These are phyloP conservation scores for Scrobipalpa atriplicella DNA, from an alignment of 2,888 invertebrate species.

Conservation along the genomic window DNA sequence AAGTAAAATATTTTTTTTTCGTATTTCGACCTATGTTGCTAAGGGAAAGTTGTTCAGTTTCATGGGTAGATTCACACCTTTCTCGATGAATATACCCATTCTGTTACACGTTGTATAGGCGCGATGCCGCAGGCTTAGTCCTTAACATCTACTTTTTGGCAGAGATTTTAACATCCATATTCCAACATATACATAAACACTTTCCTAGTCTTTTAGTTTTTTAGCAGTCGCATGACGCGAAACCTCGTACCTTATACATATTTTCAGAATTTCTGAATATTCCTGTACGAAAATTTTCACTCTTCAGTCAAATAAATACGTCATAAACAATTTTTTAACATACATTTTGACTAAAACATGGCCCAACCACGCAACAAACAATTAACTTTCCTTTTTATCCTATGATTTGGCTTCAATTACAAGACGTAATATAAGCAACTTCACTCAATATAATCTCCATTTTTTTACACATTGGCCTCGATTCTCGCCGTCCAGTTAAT, in stretches of 20 bases:
- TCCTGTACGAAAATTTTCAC: not conserved
- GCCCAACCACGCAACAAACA: not conserved
- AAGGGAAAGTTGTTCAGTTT: no score
- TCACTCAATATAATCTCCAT: not conserved
- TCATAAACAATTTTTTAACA: not conserved
- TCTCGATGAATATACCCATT: no score
- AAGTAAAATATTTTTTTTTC: no score
- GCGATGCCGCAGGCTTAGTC: not conserved
- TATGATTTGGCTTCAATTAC: slow-evolving; percentile 37
- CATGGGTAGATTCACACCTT: no score
- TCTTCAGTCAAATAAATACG: not conserved
- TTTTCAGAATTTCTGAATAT: not conserved
- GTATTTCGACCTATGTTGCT: no score
- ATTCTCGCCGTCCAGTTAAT: no score
- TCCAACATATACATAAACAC: slow-evolving; percentile 37
- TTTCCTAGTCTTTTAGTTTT: slow-evolving; percentile 1
- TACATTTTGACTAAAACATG: slow-evolving; percentile 3
- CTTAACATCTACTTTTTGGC: slow-evolving; percentile 43
- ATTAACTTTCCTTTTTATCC: slow-evolving; percentile 18
- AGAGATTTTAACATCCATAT: slow-evolving; percentile 36
- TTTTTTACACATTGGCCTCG: no score
- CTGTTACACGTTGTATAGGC: no score
- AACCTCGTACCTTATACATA: not conserved
- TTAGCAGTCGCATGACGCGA: not conserved
- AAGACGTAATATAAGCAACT: not conserved